Base-by-base conservation (phyloP, 2,797 vertebrate genomes). In the Sebastes matsubarae region DNA sequence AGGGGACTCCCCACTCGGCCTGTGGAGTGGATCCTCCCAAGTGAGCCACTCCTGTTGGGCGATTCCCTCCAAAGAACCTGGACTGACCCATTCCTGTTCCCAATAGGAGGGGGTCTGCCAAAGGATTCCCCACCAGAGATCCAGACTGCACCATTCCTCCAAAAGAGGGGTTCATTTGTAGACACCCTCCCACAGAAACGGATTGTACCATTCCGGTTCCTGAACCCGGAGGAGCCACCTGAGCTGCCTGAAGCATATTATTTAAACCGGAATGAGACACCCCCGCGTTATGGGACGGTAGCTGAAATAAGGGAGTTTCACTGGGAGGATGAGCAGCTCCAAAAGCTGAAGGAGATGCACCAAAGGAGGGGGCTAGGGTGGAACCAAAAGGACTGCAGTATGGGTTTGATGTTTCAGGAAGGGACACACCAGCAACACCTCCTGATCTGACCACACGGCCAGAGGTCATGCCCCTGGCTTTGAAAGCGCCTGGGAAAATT, bases 401-500 rank as follows among this genome's bases (percentile, higher is more conserved):
- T 16, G 60, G 64, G 67, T 74, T 61, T 52, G 90, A 82, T 8
- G 81, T 54, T 30, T 80, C 74, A 27, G 70, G 61, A 46, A 63
- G 42, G 70, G 75, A 77, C 42, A 63, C 16, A 27, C 83, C 65
- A 61, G 82, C 61, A 72, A 82, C 82, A 65, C 81, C 75, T 52
- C 84, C 87, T 74, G 80, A 69, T 87, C 59, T 75, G 60, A 77
- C 75, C 80, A 79, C 0, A 22, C 75, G 75, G 58, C 32, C 80
- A 57, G 38, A 79, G 25, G 74, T 50, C 50, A 67, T 8, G 75
- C 68, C 88, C 22, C 73, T 64, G 70, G 72, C 71, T 82, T 32
- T 92, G 61, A 86, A 87, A 79, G 74, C 9, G 67, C 91, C 94
- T 94, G 94, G 91, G 94, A 95, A 95, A 95, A 90, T 68, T 10